These are phyloP conservation scores for Chrysochloris asiatica DNA, from an alignment of 2,113 vertebrate genomes.

Conservation along the genomic window DNA sequence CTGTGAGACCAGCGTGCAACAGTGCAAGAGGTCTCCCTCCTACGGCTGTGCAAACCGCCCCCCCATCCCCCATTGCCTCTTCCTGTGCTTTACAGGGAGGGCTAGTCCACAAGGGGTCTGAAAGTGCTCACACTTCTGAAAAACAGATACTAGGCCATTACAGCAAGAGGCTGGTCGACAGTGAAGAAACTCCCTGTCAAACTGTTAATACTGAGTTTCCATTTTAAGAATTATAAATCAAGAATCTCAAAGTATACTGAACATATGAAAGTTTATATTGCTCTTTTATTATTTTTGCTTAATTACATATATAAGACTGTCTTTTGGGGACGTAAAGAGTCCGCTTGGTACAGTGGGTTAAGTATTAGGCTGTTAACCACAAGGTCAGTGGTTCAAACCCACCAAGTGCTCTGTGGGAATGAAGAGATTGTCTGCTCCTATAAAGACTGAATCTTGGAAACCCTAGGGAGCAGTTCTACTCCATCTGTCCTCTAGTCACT, in stretches of 20 bases:
- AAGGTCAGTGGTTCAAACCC: no score
- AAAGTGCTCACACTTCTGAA: background rate
- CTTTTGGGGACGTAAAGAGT: background rate
- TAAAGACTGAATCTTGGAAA: no score
- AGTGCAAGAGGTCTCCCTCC: background rate
- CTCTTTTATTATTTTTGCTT: background rate
- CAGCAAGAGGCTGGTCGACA: background rate
- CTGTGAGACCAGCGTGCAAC: background rate
- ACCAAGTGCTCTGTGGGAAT: no score
- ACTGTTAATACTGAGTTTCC: background rate
- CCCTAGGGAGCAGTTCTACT: no score
- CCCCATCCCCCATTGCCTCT: no score
- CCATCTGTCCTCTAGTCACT: no score
- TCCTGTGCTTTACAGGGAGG: background rate
- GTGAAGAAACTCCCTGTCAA: background rate
- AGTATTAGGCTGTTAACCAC: background rate
- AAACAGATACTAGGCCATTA: background rate
- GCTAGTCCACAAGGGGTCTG: background rate
- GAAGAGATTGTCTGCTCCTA: no score
- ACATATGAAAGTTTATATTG: background rate
- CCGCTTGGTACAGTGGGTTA: no score
- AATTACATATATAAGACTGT: background rate
- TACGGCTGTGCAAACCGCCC: no score
- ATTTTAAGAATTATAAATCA: slow-evolving; percentile 12
- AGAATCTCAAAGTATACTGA: background rate